Conservation (phyloP, 2,113 vertebrate genomes). For the Dicentrarchus labrax region DNA sequence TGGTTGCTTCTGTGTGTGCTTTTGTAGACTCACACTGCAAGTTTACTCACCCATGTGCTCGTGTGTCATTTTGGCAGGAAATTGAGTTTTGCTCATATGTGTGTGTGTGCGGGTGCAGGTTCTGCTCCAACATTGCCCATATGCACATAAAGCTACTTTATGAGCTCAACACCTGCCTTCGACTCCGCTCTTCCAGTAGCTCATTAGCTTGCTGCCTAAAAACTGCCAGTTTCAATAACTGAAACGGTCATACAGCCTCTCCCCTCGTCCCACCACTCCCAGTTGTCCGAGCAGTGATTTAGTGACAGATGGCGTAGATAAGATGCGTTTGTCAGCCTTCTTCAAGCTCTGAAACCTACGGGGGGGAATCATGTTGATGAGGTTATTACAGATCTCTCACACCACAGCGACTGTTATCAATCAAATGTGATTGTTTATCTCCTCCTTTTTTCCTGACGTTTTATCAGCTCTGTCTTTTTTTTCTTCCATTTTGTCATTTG, state of each 20-base stretch:
- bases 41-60: constrained; percentile 66
- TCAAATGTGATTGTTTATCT: constrained; percentile 55
- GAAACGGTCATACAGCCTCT: constrained; percentile 10
- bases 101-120: constrained; percentile 44
- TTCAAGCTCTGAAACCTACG: constrained; percentile 43
- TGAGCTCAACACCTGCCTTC: constrained; percentile 65
- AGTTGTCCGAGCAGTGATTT: constrained; percentile 58
- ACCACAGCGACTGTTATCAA: constrained; percentile 33
- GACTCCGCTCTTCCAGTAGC: constrained; percentile 17
- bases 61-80: constrained; percentile 67
- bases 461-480: constrained; percentile 1
- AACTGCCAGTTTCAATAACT: constrained; percentile 59
- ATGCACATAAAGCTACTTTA: constrained; percentile 68
- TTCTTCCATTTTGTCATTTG: constrained; percentile 10
- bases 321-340: constrained; percentile 59
- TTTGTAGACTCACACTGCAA: constrained; percentile 4
- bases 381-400: constrained; percentile 62
- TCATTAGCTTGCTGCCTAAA: constrained; percentile 54
- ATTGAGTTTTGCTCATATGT: constrained; percentile 64
- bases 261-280: constrained; percentile 58
- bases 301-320: constrained; percentile 72
- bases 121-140: constrained; percentile 53
- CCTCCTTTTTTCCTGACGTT: neutral
- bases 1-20: constrained; percentile 3
- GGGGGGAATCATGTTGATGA: constrained; percentile 52